A percentile compares a stretch with the other conserved stretches of the same genome.
phyloP scores from a whole-genome alignment of 1,140 invertebrate genomes.

The Drosophila arawakana region DNA sequence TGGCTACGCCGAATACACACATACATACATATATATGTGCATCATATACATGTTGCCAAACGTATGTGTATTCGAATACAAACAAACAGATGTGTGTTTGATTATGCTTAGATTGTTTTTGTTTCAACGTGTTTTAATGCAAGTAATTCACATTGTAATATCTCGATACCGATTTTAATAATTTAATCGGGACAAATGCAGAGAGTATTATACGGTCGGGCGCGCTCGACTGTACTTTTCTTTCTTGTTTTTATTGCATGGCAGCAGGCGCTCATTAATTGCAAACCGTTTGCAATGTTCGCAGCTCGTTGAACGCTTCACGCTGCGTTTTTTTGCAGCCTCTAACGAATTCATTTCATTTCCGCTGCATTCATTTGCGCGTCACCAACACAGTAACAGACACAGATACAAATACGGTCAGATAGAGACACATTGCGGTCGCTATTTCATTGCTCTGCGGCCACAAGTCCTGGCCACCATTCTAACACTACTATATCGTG shows the following conservation, averaged over 20 bases:
- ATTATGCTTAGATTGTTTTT: too few species aligned
- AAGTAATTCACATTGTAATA: too few species aligned
- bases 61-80: too few species aligned
- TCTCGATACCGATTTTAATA: too few species aligned
- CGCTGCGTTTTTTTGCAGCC: constrained; percentile 68
- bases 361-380: constrained; percentile 80
- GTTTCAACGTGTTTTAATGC: too few species aligned
- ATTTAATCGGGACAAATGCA: too few species aligned
- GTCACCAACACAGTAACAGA: constrained; percentile 41
- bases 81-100: too few species aligned
- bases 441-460: constrained; percentile 79
- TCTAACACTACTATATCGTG: constrained; percentile 54
- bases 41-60: too few species aligned
- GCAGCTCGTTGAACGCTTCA: constrained; percentile 72
- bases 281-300: constrained; percentile 77
- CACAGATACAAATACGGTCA: constrained; percentile 17
- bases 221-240: too few species aligned
- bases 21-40: too few species aligned
- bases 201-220: too few species aligned
- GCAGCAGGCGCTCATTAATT: constrained; percentile 71
- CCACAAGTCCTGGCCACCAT: constrained; percentile 65
- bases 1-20: too few species aligned
- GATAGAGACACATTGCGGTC: constrained; percentile 61
- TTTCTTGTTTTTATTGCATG: constrained; percentile 51
- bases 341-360: constrained; percentile 81